Base-by-base conservation (phyloP, 2,113 vertebrate species). In the Nesogale talazaci region DNA sequence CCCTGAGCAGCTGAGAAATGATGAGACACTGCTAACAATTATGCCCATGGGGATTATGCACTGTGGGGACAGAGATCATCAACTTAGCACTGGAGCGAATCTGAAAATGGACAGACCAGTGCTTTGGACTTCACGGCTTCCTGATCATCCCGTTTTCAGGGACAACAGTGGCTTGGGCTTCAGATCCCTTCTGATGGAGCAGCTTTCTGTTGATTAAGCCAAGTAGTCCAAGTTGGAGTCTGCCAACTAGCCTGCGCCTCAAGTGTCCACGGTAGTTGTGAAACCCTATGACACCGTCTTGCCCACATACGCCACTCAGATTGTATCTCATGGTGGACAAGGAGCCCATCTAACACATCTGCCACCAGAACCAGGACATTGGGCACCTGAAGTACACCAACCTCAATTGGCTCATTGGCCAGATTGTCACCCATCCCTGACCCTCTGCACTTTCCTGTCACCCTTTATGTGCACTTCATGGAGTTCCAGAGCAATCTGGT, bases 161-260 rank as follows among this genome's bases (percentile, higher is more conserved):
- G 98, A 98, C 3, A 98, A 98, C 72, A 99, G 99, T 0, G 99
- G 98, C 72, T 99, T 98, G 0, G 99, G 98, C 27, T 99, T 99
- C 88, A 99, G 98, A 63, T 99, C 98, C 5, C 96, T 99, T 96
- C 97, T 99, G 92, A 99, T 99, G 98, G 99, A 99, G 82, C 97
- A 97, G 42, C 98, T 99, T 29, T 99, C 98, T 0, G 98, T 99
- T 0, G 98, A 99, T 94, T 99, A 98, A 6, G 98, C 98, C 92
- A 99, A 99, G 97, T 99, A 99, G 85, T 99, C 98, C 65, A 99
- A 99, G 95, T 83, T 99, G 96, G 98, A 99, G 93, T 99, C 99
- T 14, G 98, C 98, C n/a, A 97, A 99, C 92, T 99, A 99, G 95
- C 98, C 98, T 0, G 99, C 98, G 1, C 98, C 97, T 0, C 97